phyloP scores from a whole-genome alignment of 2,888 invertebrate species.

The Trypoxylon attenuatum region DNA sequence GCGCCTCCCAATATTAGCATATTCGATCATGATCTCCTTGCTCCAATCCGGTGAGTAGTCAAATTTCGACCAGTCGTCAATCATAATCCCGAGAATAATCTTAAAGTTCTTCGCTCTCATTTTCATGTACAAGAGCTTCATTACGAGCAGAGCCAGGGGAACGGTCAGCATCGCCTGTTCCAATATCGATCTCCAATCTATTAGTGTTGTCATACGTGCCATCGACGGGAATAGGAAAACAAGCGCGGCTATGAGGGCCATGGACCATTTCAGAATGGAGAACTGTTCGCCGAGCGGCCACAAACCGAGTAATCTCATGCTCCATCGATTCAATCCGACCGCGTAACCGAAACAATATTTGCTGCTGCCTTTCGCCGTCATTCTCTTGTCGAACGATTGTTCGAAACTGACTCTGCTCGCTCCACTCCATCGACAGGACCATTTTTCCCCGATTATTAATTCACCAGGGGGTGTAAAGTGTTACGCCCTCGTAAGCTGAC shows the following conservation, averaged over 20 bases:
- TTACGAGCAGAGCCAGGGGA: not conserved
- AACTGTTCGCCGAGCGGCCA: slow-evolving; percentile 26
- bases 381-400: not conserved
- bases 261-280: slow-evolving; percentile 7
- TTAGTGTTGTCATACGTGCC: slow-evolving; percentile 3
- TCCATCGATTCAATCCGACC: slow-evolving; percentile 6
- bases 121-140: slow-evolving; percentile 8
- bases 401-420: not conserved
- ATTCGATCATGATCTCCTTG: slow-evolving; percentile 4
- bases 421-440: not conserved
- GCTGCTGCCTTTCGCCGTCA: not conserved
- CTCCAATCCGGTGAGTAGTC: slow-evolving; percentile 1
- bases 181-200: slow-evolving; percentile 11
- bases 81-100: slow-evolving; percentile 5
- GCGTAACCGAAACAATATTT: slow-evolving; percentile 10
- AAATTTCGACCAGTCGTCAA: slow-evolving; percentile 12
- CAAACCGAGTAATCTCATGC: slow-evolving; percentile 11
- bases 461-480: slow-evolving; percentile 9
- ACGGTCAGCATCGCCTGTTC: not conserved
- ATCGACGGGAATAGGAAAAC: slow-evolving; percentile 4
- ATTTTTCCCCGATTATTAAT: slow-evolving; percentile 11
- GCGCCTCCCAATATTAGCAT: slow-evolving; percentile 8
- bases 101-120: slow-evolving; percentile 2
- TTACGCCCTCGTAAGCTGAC: slow-evolving; percentile 3
- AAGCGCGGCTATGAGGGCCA: not conserved